Percentiles rank a stretch among this genome's conserved stretches.
Evolutionary conservation across 2,113 vertebrate genomes (phyloP).

Genomic region (Halichoerus grypus): DNA sequence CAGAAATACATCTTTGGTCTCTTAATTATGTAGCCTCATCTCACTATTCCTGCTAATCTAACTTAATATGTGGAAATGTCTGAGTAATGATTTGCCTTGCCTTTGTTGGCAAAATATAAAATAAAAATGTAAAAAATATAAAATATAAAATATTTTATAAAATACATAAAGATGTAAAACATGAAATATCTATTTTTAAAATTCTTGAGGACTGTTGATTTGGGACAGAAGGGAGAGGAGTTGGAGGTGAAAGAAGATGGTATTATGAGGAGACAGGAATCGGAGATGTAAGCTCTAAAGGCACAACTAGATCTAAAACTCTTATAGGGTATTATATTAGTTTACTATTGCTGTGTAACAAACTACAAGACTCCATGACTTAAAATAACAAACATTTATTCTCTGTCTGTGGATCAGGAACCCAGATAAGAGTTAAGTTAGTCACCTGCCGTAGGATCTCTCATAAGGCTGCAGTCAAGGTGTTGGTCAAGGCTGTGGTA

Average conservation of each 20-base stretch:
- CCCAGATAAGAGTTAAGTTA: not conserved
- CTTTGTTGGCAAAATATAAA: not conserved
- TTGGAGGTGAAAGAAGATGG: not conserved
- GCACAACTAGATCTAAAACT: not conserved
- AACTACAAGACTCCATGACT: not conserved
- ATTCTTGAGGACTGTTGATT: not conserved
- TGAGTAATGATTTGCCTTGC: not conserved
- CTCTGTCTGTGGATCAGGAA: not conserved
- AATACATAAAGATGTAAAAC: not conserved
- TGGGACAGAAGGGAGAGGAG: not conserved
- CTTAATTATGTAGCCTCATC: not conserved
- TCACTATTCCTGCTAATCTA: slow-evolving; percentile 8
- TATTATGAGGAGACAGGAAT: not conserved
- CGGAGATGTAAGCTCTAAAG: not conserved
- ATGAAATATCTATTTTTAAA: not conserved
- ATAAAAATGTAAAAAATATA: not conserved
- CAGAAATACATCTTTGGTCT: not conserved
- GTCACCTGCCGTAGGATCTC: not conserved
- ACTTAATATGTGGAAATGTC: not conserved
- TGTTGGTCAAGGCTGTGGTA: not conserved
- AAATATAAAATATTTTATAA: not conserved
- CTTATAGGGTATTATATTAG: not conserved
- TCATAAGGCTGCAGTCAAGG: not conserved
- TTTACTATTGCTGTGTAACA: not conserved
- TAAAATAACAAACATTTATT: not conserved